A percentile compares a stretch with the other conserved stretches of the same genome.
Conservation (phyloP, 2,797 vertebrate species). For the Spheniscus humboldti region DNA sequence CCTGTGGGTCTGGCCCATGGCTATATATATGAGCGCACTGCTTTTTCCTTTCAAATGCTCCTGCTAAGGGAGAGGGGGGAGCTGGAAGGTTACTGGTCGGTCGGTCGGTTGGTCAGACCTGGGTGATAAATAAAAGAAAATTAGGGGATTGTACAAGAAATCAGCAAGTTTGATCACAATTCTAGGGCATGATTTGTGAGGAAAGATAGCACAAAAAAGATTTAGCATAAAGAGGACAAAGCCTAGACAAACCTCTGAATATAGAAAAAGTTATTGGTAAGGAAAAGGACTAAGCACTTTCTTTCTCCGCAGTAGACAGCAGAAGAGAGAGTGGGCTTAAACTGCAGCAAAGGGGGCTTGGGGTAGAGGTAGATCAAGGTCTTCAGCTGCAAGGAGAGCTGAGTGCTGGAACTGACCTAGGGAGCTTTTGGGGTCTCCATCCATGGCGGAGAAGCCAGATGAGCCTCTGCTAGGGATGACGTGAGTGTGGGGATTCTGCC, state of each 20-base stretch:
- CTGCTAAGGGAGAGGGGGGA: not conserved
- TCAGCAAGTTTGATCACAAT: not conserved
- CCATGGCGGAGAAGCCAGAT: not conserved
- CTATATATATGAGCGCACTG: not conserved
- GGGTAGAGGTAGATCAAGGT: not conserved
- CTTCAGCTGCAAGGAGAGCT: not conserved
- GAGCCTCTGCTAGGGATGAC: not conserved
- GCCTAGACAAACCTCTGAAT: not conserved
- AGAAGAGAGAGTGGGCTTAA: not conserved
- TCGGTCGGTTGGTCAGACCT: not conserved
- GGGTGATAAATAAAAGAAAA: not conserved
- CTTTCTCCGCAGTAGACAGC: not conserved
- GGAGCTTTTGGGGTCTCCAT: not conserved
- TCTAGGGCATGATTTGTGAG: not conserved
- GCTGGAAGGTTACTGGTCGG: not conserved
- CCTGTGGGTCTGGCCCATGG: not conserved
- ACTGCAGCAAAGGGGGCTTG: not conserved
- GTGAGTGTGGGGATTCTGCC: not conserved
- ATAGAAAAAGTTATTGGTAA: not conserved
- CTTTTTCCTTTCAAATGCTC: fast-evolving
- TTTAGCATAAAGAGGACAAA: not conserved
- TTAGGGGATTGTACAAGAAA: not conserved
- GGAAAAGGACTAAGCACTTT: not conserved
- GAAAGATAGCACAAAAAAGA: not conserved
- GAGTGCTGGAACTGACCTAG: not conserved